Base-by-base conservation (phyloP, 1,140 invertebrate genomes). In the Achatina immaculata region DNA sequence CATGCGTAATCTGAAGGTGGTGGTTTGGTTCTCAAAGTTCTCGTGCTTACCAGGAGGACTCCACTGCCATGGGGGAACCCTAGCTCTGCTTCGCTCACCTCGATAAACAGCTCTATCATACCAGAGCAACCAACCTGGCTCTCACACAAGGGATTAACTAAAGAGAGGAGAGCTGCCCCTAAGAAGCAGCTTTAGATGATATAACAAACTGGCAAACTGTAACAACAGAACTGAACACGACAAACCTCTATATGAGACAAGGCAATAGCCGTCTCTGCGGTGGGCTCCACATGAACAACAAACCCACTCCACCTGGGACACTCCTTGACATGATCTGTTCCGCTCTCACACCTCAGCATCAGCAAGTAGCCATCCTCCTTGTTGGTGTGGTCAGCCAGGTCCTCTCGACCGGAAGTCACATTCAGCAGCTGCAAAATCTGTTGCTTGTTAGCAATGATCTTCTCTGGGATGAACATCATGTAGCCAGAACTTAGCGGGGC, bases 181-280 rank as follows among this genome's bases (percentile, higher is more conserved):
- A n/a, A n/a, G n/a, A n/a, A n/a, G n/a, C n/a, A n/a, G n/a, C n/a
- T n/a, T n/a, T n/a, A n/a, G n/a, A n/a, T n/a, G n/a, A n/a, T n/a
- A n/a, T n/a, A n/a, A n/a, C n/a, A n/a, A n/a, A n/a, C n/a, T n/a
- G n/a, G n/a, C n/a, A n/a, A n/a, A n/a, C n/a, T n/a, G n/a, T n/a
- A n/a, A n/a, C n/a, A n/a, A n/a, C n/a, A n/a, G n/a, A n/a, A n/a
- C n/a, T n/a, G n/a, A n/a, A n/a, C n/a, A n/a, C n/a, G 28, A 81
- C 79, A 75, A 77, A 92, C 91, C 86, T 90, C 87, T 68, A 92
- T 89, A 80, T 92, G 91, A 43, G 91, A 92, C 16, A 92, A 86
- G 69, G 91, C 91, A 73, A 92, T 92, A 43, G 91, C 90, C 14
- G 90, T 91, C 83, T 93, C 92, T 34, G 92, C 92, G 28, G 92